phyloP scores from a whole-genome alignment of 1,140 invertebrate species.

The Aplysia californica region DNA sequence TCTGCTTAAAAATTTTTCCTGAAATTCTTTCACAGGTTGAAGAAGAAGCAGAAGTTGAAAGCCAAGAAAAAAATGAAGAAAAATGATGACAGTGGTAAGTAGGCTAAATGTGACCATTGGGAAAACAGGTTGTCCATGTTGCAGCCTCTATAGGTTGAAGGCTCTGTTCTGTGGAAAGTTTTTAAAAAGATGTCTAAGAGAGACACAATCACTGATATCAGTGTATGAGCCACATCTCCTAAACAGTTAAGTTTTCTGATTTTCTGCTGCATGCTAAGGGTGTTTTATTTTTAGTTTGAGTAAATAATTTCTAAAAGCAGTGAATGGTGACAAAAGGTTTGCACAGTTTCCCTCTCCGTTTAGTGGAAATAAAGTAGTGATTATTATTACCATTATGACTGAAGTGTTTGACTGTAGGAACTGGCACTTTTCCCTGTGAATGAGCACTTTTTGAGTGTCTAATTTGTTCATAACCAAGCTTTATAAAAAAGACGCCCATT shows the following conservation, averaged over 20 bases:
- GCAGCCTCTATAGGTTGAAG: not conserved
- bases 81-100: not conserved
- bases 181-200: not conserved
- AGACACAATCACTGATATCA: not conserved
- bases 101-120: not conserved
- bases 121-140: not conserved
- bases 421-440: too few relatives aligned
- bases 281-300: too few relatives aligned
- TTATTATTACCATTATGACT: not conserved
- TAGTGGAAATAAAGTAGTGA: not conserved
- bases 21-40: slow-evolving; percentile 2
- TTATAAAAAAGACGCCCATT: too few relatives aligned
- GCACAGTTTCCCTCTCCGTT: not conserved
- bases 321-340: not conserved
- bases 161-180: not conserved
- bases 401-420: too few relatives aligned
- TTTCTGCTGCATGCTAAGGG: too few relatives aligned
- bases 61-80: slow-evolving; percentile 21
- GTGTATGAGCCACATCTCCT: not conserved
- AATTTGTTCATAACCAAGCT: too few relatives aligned
- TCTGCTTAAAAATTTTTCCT: not conserved
- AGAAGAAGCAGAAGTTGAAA: slow-evolving; percentile 20
- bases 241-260: too few relatives aligned
- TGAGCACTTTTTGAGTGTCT: too few relatives aligned
- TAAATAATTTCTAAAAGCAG: not conserved